These are phyloP conservation scores for Alentia gelatinosa DNA, from an alignment of 2,888 invertebrate species.

Conservation along the genomic window DNA sequence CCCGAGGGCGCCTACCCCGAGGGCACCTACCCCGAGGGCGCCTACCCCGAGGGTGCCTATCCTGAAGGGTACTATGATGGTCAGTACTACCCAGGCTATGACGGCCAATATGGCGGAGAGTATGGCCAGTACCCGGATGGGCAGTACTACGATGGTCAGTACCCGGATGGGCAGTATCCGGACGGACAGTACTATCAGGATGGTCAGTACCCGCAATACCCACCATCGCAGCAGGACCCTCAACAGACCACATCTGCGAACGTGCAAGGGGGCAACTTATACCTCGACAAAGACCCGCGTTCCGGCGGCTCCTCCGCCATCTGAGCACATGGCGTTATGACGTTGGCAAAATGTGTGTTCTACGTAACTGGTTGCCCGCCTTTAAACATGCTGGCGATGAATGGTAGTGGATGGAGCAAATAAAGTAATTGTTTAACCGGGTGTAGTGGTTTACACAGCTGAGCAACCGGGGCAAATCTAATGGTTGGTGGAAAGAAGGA, in stretches of 20 bases:
- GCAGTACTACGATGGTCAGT: background rate
- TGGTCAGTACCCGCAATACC: background rate
- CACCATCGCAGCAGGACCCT: background rate
- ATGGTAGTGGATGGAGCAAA: no score
- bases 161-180: background rate
- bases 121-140: slow-evolving; percentile 22
- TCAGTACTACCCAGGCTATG: no score
- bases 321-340: no score
- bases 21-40: background rate
- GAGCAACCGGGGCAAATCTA: no score
- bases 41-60: background rate
- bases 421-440: no score
- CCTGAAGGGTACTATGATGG: background rate
- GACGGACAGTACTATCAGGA: background rate
- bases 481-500: no score
- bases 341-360: no score
- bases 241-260: background rate
- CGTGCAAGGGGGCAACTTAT: background rate
- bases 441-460: no score
- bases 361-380: no score
- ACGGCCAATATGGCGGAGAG: no score
- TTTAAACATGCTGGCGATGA: no score
- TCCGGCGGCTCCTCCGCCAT: background rate
- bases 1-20: background rate
- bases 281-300: background rate